Percentiles rank a stretch among this genome's conserved stretches.
Evolutionary conservation across 2,888 invertebrate genomes (phyloP).

Genomic region (Chironomus riparius): DNA sequence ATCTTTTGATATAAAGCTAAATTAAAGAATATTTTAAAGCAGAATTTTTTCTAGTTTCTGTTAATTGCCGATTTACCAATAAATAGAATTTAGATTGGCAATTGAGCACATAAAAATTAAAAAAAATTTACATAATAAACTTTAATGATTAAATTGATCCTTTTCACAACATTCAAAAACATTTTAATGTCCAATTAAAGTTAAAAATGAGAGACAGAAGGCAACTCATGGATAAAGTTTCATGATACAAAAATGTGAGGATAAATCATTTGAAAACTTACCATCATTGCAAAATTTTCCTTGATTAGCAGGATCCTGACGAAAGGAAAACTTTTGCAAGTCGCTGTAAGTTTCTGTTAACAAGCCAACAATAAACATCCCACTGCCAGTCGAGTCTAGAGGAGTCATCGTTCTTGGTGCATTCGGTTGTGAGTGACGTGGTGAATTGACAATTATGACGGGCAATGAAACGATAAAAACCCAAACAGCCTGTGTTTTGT

Average conservation of each 20-base stretch:
- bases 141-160: too few species aligned
- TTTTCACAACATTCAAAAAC: too few species aligned
- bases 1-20: too few species aligned
- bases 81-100: too few species aligned
- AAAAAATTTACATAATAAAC: too few species aligned
- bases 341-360: slow-evolving; percentile 85
- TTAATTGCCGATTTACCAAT: too few species aligned
- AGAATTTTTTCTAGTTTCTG: too few species aligned
- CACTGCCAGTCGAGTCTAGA: slow-evolving; percentile 75
- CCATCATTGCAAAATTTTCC: slow-evolving; percentile 90
- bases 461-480: slow-evolving; percentile 85
- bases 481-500: slow-evolving; percentile 68
- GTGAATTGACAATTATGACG: slow-evolving; percentile 83
- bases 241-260: background rate
- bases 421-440: slow-evolving; percentile 62
- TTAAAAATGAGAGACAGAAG: too few species aligned
- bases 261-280: slow-evolving; percentile 37
- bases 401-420: slow-evolving; percentile 81
- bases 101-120: too few species aligned
- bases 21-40: too few species aligned
- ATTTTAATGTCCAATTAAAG: too few species aligned
- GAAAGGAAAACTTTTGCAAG: slow-evolving; percentile 83
- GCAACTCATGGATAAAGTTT: too few species aligned
- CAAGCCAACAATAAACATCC: slow-evolving; percentile 75
- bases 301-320: slow-evolving; percentile 78